Base-by-base conservation (phyloP, 2,888 invertebrate species). In the Doris montereyensis region DNA sequence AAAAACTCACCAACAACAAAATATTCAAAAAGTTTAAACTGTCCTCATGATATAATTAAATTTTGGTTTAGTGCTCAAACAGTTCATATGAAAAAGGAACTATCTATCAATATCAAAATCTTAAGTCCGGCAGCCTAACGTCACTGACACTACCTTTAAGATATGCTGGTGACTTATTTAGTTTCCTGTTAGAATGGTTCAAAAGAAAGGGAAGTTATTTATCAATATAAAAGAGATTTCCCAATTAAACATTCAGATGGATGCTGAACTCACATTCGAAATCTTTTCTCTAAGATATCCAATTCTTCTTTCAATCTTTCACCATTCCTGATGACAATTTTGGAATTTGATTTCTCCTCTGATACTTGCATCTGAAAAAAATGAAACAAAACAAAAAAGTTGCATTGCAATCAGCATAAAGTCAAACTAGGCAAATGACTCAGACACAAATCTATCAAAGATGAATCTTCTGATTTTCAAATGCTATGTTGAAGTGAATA, bases 291-390 rank as follows among this genome's bases (percentile, higher is more conserved):
- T 57, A 90, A 78, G 65, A 87, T 84, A 21, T 88, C 88, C 3
- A 87, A 81, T 67, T 89, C 89, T 34, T 84, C 82, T 76, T 88
- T 86, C 71, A 86, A 82, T 73, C 88, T 87, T 57, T 89, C 90
- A 76, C 87, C 87, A 83, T 89, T 89, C 70, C 87, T 81, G 78
- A 84, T 87, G 3, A 85, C 82, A 57, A 89, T 87, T 79, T 89
- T 89, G n/a, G 83, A 78, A 41, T 85, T 83, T 30, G 89, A 88
- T 79, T 87, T 86, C 78, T 89, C 88, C 79, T 90, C 90, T 32
- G 88, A 86, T 21, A 89, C 73, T 76, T 89, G 89, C 84, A 89
- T 84, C 89, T 89, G 76, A 21, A 72, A 21, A n/a, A 41, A 32
- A 41, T n/a, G 21, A 17, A 17, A 62, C 10, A 13, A 5, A 62